Conservation (phyloP, 64 coral and sea anemone species). For the Actinia tenebrosa region DNA sequence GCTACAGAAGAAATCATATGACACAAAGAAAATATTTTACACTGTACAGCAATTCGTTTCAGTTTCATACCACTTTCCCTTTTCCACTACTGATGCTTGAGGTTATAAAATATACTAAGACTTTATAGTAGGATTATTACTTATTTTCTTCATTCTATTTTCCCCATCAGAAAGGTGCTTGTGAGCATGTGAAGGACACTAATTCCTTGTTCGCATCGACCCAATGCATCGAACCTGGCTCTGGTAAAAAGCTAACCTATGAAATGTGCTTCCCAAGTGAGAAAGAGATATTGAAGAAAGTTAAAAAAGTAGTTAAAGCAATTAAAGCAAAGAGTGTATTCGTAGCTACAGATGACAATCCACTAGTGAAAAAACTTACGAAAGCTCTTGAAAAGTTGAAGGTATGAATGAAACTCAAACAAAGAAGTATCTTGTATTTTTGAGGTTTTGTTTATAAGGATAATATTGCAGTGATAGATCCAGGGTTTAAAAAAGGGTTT, state of each 20-base stretch:
- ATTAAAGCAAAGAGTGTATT: slow-evolving; percentile 78
- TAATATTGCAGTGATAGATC: too few species aligned
- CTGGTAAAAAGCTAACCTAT: slow-evolving; percentile 61
- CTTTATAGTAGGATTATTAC: neutral
- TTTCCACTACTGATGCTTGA: too few species aligned
- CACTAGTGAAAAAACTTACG: slow-evolving; percentile 55
- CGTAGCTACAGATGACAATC: slow-evolving; percentile 90
- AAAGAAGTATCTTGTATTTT: too few species aligned
- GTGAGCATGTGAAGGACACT: slow-evolving; percentile 74
- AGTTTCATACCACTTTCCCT: too few species aligned
- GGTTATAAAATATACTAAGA: too few species aligned
- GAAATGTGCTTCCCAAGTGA: slow-evolving; percentile 89
- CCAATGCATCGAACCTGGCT: slow-evolving; percentile 63
- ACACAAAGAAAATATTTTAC: too few species aligned
- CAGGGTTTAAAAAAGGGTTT: too few species aligned
- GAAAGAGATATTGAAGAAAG: slow-evolving; percentile 72
- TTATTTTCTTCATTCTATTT: neutral
- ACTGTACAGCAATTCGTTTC: too few species aligned
- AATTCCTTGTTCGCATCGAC: slow-evolving; percentile 69
- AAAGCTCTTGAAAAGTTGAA: slow-evolving; percentile 66
- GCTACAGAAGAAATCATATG: too few species aligned
- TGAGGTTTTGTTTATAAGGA: too few species aligned
- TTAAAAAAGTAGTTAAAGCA: slow-evolving; percentile 78
- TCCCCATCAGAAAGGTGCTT: slow-evolving; percentile 68
- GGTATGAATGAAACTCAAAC: slow-evolving; percentile 9